Evolutionary conservation across 2,888 invertebrate genomes (phyloP), one percentile per base, ranked within the genome.

Genomic region (Zeuzera pyrina): DNA sequence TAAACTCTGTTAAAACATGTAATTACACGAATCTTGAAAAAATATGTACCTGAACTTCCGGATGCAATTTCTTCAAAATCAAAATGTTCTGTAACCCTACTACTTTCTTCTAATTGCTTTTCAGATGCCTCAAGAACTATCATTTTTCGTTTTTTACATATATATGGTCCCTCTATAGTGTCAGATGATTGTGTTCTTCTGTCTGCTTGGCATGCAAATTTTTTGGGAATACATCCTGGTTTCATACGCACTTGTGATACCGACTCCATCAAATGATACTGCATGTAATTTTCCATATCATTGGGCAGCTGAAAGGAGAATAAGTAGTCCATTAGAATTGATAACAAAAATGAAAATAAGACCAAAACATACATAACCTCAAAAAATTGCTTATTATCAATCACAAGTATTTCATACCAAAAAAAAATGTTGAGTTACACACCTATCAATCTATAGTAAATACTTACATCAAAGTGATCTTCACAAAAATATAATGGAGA

Each of bases 221-320:
- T 45, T 27, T 21, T 36, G 25, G 45, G 42, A 23, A 36, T 25
- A 36, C 41, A 42, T 4, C 40, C 42, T 15, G 36, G 42, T 42
- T 38, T 41, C 38, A 42, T 34, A 12, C 39, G 42, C 10, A 43
- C 35, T 30, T 41, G 30, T 15, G 42, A 43, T 29, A 42, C 36
- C 4, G 32, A 36, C 12, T 41, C 42, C 45, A 43, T 43, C 12
- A 46, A 16, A 39, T 40, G 39, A 34, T 46, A 43, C 31, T 41
- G 35, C 31, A 33, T 42, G 35, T 41, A 46, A 42, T 46, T 43
- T 7, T 31, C 24, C 42, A 45, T 43, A 31, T 43, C 42, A 33
- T 41, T 45, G 36, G 41, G 42, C 31, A 43, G 30, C 42, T 45
- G 30, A 26, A 43, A 38, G 32, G 34, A 38, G 25, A 35, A 15